These are phyloP conservation scores for Acinonyx jubatus DNA, from an alignment of 2,113 vertebrate genomes.

Conservation along the genomic window DNA sequence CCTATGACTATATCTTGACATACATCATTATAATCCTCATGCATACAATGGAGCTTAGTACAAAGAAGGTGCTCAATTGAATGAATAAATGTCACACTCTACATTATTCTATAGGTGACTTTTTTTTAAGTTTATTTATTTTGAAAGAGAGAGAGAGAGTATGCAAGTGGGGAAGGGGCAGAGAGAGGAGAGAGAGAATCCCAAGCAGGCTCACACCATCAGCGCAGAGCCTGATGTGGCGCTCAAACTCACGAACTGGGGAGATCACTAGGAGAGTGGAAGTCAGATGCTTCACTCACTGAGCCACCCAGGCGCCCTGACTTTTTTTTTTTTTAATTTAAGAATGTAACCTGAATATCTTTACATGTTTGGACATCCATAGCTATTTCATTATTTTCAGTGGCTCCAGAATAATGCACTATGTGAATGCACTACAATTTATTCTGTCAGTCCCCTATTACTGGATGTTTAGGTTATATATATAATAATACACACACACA, in stretches of 20 bases:
- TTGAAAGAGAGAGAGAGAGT: no score
- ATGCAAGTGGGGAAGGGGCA: no score
- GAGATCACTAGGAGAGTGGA: no score
- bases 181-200: no score
- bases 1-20: background rate
- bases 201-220: no score
- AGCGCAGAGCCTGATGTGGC: no score
- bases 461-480: background rate
- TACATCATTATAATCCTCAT: background rate
- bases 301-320: no score
- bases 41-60: background rate
- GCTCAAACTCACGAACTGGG: no score
- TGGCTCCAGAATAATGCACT: background rate
- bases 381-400: background rate
- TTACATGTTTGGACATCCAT: background rate
- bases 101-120: background rate
- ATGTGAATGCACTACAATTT: background rate
- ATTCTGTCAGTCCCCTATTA: background rate
- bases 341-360: background rate
- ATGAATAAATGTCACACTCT: background rate
- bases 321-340: background rate
- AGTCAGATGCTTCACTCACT: no score
- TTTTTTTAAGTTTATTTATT: background rate
- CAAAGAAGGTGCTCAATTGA: background rate
- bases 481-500: background rate